Base-by-base conservation (phyloP, 2,113 vertebrate species). In the Girardinichthys multiradiatus region DNA sequence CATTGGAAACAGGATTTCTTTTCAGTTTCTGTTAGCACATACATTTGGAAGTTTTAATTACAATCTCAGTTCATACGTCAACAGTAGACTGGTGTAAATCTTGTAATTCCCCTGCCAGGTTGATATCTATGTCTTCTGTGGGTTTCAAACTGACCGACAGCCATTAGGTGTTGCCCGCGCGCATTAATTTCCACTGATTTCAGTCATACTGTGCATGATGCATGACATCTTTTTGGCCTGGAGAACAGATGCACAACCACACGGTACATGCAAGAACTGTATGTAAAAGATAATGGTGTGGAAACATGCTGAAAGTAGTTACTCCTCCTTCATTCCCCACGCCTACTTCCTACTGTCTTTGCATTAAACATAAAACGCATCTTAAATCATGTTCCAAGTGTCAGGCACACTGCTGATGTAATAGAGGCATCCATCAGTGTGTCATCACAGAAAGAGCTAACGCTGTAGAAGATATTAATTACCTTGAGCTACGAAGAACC, bases 381-480 rank as follows among this genome's bases (percentile, higher is more conserved):
- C 26, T 77, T 72, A 59, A 75, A 64, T 74, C 81, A 80, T 75
- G 78, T 81, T 80, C 74, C 60, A 72, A 65, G 82, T 66, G 60
- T 81, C 77, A 77, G 70, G 58, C 72, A 28, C 68, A 62, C 45
- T 68, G 70, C 68, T 74, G 64, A 72, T 79, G 74, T 86, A 90
- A 88, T 81, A 86, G 85, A 87, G 75, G 74, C 89, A 91, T 92
- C 86, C 87, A 92, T 92, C 91, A 88, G 79, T 84, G 79, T 89
- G 83, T 83, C 90, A 81, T 75, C 54, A 42, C 76, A 69, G 75
- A 48, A 77, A 27, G 63, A 82, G 82, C 81, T 54, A 57, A 39
- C 21, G 31, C 81, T 76, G 85, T 64, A 79, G 85, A 84, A 90
- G 87, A 89, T 92, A 91, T 94, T 94, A 93, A 93, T 94, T 93